Base-by-base conservation (phyloP, 2,888 invertebrate genomes). In the Micoletzkya japonica region DNA sequence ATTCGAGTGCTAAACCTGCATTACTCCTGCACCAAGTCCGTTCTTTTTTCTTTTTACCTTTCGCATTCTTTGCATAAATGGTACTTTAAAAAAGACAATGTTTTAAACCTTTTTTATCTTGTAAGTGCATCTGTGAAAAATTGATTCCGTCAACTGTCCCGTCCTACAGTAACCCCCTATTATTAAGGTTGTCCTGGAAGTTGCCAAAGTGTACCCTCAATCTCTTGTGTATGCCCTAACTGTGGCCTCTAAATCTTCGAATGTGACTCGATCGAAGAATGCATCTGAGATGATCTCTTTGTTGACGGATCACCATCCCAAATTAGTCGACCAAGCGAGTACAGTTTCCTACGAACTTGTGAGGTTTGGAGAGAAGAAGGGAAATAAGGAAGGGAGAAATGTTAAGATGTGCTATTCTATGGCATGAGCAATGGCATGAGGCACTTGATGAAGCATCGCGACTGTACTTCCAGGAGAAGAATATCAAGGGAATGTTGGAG, bases 361-460 rank as follows among this genome's bases (percentile, higher is more conserved):
- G 72, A 89, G 37, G 66, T 66, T 2, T 26, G 56, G 7, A 10
- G 44, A 24, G 7, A n/a, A 14, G 7, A 7, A 30, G 10, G 4
- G 14, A 26, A 36, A 49, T 49, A 24, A 49, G 20, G 4, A 30
- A 7, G 2, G 14, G 20, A 26, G 24, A 63, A 1, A 14, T 14
- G 26, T 63, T 66, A 20, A 66, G 84, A 68, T 84, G 83, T 60
- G 97, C 98, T 1, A 99, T 99, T 77, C 88, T 99, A 26, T 99
- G 98, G 98, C 97, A 98, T 85, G 98, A 98, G 86, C 91, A 95
- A 83, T 99, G 98, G 98, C 95, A 97, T 85, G 98, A 98, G 86
- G 97, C 95, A 0, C 87, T 98, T 28, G 89, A 89, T 78, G 83
- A 85, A 49, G 85, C 85, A 28, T 81, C 81, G 57, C 74, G 79